Percentiles rank a stretch among this genome's conserved stretches.
Evolutionary conservation across 2,113 vertebrate genomes (phyloP).

Genomic region (Coregonus clupeaformis): DNA sequence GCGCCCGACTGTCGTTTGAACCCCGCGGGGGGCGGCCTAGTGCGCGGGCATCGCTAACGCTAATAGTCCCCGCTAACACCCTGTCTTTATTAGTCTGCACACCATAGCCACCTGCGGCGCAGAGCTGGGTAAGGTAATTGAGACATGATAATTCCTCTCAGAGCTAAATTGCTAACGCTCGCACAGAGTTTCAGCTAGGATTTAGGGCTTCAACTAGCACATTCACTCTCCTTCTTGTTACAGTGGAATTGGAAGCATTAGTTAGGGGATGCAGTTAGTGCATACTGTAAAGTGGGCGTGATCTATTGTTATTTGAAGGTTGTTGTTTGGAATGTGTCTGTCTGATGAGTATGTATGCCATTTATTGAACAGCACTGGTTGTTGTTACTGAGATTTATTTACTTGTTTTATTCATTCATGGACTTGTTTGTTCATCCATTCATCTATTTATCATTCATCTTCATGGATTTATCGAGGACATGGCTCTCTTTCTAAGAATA

Average conservation of each 20-base stretch:
- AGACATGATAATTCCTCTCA: constrained; percentile 40
- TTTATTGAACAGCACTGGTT: no score
- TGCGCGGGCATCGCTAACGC: constrained; percentile 40
- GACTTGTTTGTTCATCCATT: neutral
- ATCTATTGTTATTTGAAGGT: no score
- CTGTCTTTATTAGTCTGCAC: constrained; percentile 56
- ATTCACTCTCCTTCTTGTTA: no score
- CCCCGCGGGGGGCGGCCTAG: constrained; percentile 55
- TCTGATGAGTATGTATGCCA: no score
- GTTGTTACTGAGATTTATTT: no score
- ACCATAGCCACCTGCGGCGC: constrained; percentile 60
- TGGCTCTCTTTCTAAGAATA: neutral
- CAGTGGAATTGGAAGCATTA: no score
- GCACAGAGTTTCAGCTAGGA: neutral
- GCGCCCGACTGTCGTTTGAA: constrained; percentile 51
- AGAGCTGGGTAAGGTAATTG: constrained; percentile 33
- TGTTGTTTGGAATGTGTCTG: no score
- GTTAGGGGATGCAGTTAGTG: no score
- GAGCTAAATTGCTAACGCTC: constrained; percentile 13
- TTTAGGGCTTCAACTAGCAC: no score
- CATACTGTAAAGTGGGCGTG: no score
- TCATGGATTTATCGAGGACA: neutral
- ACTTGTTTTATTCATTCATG: neutral
- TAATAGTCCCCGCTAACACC: constrained; percentile 52
- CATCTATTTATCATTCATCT: neutral